Evolutionary conservation across 2,888 invertebrate genomes (phyloP).

Genomic region (Pimpla rufipes): DNA sequence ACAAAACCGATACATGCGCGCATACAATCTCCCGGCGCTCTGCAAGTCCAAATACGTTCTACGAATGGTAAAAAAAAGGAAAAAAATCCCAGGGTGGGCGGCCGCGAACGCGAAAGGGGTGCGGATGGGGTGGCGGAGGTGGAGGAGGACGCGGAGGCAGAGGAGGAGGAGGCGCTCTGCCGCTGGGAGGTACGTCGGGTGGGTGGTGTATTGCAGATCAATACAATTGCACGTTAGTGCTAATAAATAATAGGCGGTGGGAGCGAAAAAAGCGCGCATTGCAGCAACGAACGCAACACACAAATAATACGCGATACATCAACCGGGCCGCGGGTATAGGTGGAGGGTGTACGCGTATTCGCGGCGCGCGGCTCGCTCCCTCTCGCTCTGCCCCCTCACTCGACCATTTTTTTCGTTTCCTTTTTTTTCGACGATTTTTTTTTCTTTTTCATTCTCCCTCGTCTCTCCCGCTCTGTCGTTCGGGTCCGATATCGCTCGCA

Average conservation of each 20-base stretch:
- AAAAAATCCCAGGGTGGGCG: conserved; percentile 82
- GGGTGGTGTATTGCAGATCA: conserved; percentile 85
- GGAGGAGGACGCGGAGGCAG: conserved; percentile 52
- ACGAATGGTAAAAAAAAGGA: conserved; percentile 84
- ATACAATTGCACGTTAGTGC: conserved; percentile 86
- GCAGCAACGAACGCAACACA: conserved; percentile 85
- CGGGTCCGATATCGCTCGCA: conserved; percentile 70
- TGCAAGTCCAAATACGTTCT: conserved; percentile 85
- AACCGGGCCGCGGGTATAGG: conserved; percentile 77
- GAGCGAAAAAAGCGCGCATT: conserved; percentile 85
- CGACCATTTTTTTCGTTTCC: conserved; percentile 48
- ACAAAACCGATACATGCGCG: conserved; percentile 81
- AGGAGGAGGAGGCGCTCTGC: conserved; percentile 58
- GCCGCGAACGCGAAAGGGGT: conserved; percentile 73
- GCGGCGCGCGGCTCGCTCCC: conserved; percentile 74
- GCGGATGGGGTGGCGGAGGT: conserved; percentile 57
- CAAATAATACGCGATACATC: conserved; percentile 85
- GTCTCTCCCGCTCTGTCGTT: conserved; percentile 66
- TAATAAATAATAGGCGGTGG: conserved; percentile 86
- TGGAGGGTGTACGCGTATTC: conserved; percentile 73
- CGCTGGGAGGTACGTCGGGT: conserved; percentile 76
- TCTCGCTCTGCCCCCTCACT: conserved; percentile 68
- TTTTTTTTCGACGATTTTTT: background rate
- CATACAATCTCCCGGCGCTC: conserved; percentile 83
- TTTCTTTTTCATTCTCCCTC: conserved; percentile 52